Evolutionary conservation across 2,113 vertebrate genomes (phyloP).

Genomic region (Erythrolamprus reginae): DNA sequence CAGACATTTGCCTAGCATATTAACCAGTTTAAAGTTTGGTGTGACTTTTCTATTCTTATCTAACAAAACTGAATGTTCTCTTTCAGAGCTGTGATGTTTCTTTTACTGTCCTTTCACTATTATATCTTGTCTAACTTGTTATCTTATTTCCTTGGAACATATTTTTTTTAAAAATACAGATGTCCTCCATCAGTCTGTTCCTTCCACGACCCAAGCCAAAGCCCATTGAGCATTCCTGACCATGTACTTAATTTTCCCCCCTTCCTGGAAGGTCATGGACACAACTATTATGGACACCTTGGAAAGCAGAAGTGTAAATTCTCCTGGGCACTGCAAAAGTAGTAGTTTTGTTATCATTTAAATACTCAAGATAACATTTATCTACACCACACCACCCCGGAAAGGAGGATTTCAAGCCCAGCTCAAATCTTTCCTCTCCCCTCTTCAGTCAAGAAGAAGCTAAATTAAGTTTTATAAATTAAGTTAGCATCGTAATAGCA

Average conservation of each 20-base stretch:
- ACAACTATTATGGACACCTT: not conserved
- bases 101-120: not conserved
- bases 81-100: not conserved
- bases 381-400: no score
- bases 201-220: not conserved
- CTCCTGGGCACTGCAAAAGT: not conserved
- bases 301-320: not conserved
- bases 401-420: not conserved
- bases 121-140: not conserved
- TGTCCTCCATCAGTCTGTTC: not conserved
- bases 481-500: not conserved
- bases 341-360: not conserved
- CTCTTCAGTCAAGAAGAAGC: not conserved
- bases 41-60: not conserved
- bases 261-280: not conserved
- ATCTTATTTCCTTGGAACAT: not conserved
- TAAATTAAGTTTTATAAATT: not conserved
- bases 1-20: not conserved
- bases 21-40: not conserved
- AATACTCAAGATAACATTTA: no score
- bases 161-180: not conserved
- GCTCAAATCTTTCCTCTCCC: not conserved
- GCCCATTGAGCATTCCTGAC: not conserved
- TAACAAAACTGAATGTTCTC: not conserved
- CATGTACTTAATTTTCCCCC: not conserved